Percentiles rank a stretch among this genome's conserved stretches.
These are phyloP conservation scores for Coccyzus lansbergi DNA, from an alignment of 2,797 vertebrate genomes.

Conservation along the genomic window DNA sequence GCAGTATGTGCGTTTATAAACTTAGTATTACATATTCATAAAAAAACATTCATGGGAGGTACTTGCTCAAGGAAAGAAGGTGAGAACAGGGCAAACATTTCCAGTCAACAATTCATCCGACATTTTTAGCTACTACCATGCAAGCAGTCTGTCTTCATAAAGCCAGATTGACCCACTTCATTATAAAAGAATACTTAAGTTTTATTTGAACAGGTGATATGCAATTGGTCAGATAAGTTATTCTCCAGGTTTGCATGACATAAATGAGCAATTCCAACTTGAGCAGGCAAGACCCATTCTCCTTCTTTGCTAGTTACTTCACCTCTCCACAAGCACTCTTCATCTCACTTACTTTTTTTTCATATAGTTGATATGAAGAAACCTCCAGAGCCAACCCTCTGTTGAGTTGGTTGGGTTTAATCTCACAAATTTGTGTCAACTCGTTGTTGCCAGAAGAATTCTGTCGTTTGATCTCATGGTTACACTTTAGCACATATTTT, in stretches of 20 bases:
- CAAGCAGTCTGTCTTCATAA: neutral
- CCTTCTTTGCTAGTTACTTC: neutral
- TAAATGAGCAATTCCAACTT: neutral
- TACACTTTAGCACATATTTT: conserved; percentile 27
- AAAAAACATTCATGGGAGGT: neutral
- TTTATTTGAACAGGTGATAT: neutral
- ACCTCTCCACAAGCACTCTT: neutral
- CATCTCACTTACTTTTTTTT: conserved; percentile 27
- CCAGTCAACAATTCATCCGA: neutral
- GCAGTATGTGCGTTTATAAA: neutral
- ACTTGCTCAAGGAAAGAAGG: neutral
- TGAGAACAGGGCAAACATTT: neutral
- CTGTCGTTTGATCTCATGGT: conserved; percentile 19
- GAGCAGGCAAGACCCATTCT: neutral
- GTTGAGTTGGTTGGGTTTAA: conserved; percentile 33
- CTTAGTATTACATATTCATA: neutral
- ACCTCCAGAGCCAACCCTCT: conserved; percentile 18
- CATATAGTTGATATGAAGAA: conserved; percentile 25
- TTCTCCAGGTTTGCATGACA: neutral
- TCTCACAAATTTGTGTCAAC: conserved; percentile 39
- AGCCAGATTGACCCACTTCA: neutral
- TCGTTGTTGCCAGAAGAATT: conserved; percentile 41
- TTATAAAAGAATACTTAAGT: neutral
- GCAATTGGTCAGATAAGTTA: neutral
- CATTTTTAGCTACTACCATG: neutral